A percentile compares a stretch with the other conserved stretches of the same genome.
phyloP scores from a whole-genome alignment of 2,797 vertebrate genomes.

The Simalia tracyae region DNA sequence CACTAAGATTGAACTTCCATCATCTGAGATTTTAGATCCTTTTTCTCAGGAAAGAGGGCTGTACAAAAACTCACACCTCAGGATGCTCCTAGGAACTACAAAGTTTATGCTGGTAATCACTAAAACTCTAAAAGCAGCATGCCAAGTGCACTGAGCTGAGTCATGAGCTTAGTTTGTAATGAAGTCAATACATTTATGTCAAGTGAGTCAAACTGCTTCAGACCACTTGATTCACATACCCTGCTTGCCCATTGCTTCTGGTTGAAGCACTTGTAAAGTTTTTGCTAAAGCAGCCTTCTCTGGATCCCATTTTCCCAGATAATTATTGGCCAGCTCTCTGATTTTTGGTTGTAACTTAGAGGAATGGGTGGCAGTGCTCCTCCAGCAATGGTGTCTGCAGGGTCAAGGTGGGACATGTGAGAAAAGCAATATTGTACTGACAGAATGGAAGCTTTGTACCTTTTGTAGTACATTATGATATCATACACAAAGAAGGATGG shows the following conservation, averaged over 20 bases:
- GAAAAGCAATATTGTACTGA: background rate
- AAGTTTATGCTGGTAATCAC: background rate
- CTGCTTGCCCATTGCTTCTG: background rate
- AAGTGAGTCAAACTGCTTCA: background rate
- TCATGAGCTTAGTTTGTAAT: background rate
- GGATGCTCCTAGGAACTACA: background rate
- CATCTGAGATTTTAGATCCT: no score
- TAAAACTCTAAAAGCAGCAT: background rate
- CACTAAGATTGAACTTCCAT: no score
- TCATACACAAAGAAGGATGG: background rate
- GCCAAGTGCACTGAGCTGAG: background rate
- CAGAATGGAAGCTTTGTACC: background rate
- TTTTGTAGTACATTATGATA: background rate
- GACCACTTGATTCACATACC: background rate
- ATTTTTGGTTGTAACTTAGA: background rate
- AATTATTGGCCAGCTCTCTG: background rate
- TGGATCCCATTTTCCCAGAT: background rate
- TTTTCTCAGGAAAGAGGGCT: no score
- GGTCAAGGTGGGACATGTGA: background rate
- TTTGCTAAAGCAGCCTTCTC: background rate
- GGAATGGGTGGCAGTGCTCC: background rate
- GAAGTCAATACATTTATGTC: background rate
- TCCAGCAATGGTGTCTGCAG: background rate
- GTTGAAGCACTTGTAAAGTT: background rate
- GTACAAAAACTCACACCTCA: no score